Conservation (phyloP, 2,888 invertebrate species). For the Ichneumon xanthorius region DNA sequence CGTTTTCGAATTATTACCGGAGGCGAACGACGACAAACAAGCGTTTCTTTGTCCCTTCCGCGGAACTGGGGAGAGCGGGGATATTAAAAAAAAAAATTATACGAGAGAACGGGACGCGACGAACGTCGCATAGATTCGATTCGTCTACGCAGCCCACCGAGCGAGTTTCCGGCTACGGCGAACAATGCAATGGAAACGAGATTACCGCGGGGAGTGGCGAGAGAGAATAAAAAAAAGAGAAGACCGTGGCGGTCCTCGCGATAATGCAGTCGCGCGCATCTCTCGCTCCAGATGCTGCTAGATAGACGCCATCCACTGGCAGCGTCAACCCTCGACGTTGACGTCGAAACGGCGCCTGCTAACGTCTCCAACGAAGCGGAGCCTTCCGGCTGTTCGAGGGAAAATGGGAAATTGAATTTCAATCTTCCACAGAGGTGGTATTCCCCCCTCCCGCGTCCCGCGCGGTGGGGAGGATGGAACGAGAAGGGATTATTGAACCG, state of each 20-base stretch:
- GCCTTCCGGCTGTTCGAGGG: conserved; percentile 48
- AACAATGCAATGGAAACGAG: conserved; percentile 44
- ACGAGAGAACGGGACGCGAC: not conserved
- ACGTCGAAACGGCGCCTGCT: conserved; percentile 46
- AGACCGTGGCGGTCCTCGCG: conserved; percentile 16
- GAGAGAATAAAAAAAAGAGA: conserved; percentile 16
- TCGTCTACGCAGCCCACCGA: conserved; percentile 12
- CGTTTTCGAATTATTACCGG: not conserved
- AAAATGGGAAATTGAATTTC: conserved; percentile 61
- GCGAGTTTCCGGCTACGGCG: conserved; percentile 6
- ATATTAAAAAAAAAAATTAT: not conserved
- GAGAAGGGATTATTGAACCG: conserved; percentile 32
- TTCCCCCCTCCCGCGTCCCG: not conserved
- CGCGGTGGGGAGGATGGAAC: not conserved
- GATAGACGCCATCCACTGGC: conserved; percentile 41
- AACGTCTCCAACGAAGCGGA: conserved; percentile 49
- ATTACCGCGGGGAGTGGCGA: conserved; percentile 28
- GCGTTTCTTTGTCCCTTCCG: not conserved
- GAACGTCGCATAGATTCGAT: conserved; percentile 20
- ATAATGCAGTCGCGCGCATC: conserved; percentile 47
- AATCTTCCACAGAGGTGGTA: conserved; percentile 48
- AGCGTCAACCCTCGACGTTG: conserved; percentile 29
- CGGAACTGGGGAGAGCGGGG: not conserved
- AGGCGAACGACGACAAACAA: not conserved
- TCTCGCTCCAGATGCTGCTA: conserved; percentile 37